Conservation (phyloP, 2,113 vertebrate species). For the Zosterops japonicus region DNA sequence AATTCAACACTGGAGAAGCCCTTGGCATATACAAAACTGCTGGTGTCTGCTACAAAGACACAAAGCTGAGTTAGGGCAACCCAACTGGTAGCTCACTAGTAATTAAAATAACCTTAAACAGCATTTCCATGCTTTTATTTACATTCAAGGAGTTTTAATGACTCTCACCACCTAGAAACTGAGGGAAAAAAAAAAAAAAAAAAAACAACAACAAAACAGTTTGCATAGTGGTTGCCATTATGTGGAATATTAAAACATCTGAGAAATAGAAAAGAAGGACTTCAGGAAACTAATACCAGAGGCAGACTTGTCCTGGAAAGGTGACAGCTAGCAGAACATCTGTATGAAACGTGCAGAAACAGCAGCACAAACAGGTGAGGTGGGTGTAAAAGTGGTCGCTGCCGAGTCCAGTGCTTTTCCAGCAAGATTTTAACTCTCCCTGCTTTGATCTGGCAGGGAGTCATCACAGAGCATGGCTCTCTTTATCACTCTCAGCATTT, state of each 20-base stretch:
- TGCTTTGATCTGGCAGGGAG: background rate
- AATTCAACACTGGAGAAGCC: background rate
- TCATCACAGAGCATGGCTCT: background rate
- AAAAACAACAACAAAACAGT: background rate
- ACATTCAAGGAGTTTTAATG: background rate
- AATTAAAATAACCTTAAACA: background rate
- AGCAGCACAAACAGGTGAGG: background rate
- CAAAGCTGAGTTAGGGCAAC: background rate
- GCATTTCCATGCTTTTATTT: background rate
- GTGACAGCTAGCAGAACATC: background rate
- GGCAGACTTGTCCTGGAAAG: background rate
- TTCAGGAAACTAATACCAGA: background rate
- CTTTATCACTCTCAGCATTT: background rate
- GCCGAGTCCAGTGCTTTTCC: background rate
- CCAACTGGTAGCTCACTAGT: background rate
- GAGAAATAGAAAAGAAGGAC: background rate
- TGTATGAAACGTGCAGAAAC: background rate
- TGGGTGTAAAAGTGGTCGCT: accelerated
- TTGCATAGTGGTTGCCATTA: background rate
- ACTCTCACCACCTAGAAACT: background rate
- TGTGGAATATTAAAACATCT: background rate
- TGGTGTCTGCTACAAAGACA: background rate
- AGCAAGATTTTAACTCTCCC: background rate
- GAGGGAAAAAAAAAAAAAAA: background rate
- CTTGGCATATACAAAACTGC: background rate